Evolutionary conservation across 2,113 vertebrate genomes (phyloP).

Genomic region (Oryzias curvinotus): DNA sequence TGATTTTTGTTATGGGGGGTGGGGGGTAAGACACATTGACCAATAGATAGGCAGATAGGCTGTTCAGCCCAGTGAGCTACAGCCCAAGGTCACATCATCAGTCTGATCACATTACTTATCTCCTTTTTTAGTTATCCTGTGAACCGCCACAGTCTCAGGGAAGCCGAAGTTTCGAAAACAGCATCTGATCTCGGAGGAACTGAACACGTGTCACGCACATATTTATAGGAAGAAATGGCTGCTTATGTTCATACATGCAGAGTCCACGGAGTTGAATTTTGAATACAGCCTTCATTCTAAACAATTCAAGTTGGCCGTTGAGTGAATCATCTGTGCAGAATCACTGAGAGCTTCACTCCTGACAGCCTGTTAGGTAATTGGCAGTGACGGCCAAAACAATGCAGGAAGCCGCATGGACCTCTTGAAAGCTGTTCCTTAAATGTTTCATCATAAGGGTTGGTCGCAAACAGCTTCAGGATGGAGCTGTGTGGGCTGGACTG

Average conservation of each 20-base stretch:
- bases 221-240: too few species aligned
- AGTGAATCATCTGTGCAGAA: conserved; percentile 16
- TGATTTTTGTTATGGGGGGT: too few species aligned
- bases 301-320: conserved; percentile 3
- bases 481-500: not conserved
- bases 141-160: too few species aligned
- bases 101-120: conserved; percentile 38
- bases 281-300: too few species aligned
- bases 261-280: too few species aligned
- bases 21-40: too few species aligned
- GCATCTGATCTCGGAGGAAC: too few species aligned
- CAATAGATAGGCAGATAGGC: too few species aligned
- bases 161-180: too few species aligned
- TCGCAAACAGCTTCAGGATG: conserved; percentile 3
- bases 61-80: too few species aligned
- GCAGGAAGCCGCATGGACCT: not conserved
- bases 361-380: conserved; percentile 26
- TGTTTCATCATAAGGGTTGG: conserved; percentile 9
- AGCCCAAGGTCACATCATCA: conserved; percentile 42
- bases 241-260: too few species aligned
- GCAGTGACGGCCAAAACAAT: conserved; percentile 11
- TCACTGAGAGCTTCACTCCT: conserved; percentile 15
- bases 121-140: not conserved
- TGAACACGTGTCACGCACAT: too few species aligned
- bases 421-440: conserved; percentile 10